Evolutionary conservation across 2,797 vertebrate genomes (phyloP), one percentile per base, ranked within the genome.

Genomic region (Lepidocolaptes lacrymiger): DNA sequence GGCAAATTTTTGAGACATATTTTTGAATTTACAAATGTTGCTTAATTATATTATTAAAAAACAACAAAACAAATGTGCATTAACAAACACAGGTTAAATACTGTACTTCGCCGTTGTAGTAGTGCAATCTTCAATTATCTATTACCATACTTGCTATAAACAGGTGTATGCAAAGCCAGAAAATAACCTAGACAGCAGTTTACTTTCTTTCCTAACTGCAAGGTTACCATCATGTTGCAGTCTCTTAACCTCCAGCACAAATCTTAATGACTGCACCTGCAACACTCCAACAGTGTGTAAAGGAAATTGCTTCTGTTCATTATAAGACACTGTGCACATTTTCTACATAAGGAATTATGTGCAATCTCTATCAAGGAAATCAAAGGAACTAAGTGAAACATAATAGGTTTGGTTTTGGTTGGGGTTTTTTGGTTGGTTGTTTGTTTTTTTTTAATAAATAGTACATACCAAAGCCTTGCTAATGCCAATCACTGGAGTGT

Each of bases 351-450:
- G 46, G 48, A 96, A 91, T 92, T 91, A 80, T 48, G 36, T 88
- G 36, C 34, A 79, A 79, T 74, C 63, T 68, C 69, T 82, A 89
- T 89, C 82, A 93, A 95, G 69, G 85, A 91, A 79, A 91, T 96
- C 58, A 96, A 95, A 92, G 54, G 32, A 86, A 69, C 19, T 76
- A 94, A 92, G 67, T 41, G 59, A 94, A 88, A 66, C 46, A 63
- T 88, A 91, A 66, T 59, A 44, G 43, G 19, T 10, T 44, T 44
- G 43, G 19, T 19, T 44, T 44, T 20, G 23, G 15, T 20, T 41
- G 1, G 7, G 39, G 0, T 26, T 72, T 91, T 91, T 76, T 82
- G 6, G 83, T 46, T 46, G 43, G 20, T 44, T 44, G 22, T 48
- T 23, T 48, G 6, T 51, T 51, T 51, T 28, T 51, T 52, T 30